Conservation (phyloP, 2,888 invertebrate genomes). For the Pegoplata infirma region DNA sequence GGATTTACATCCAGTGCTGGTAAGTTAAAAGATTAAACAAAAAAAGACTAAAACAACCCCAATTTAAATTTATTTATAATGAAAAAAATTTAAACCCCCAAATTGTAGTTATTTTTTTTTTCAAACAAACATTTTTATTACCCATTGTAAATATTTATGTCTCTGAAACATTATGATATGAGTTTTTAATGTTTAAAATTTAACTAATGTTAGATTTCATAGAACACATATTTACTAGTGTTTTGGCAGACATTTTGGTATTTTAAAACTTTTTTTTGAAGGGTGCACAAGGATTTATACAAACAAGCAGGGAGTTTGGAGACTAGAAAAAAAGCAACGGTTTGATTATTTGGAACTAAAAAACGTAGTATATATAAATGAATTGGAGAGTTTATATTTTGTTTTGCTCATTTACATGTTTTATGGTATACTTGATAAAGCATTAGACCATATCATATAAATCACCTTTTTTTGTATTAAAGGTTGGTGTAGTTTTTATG, state of each 20-base stretch:
- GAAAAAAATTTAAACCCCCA: slow-evolving; percentile 1
- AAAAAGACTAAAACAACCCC: slow-evolving; percentile 11
- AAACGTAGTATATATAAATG: slow-evolving; percentile 13
- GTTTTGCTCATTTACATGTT: slow-evolving; percentile 74
- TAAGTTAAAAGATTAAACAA: slow-evolving; percentile 78
- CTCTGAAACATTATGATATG: slow-evolving; percentile 19
- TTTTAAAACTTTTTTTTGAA: slow-evolving; percentile 19
- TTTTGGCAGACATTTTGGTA: slow-evolving; percentile 10
- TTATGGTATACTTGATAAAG: slow-evolving; percentile 74
- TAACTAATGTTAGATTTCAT: slow-evolving; percentile 8
- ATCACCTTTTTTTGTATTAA: slow-evolving; percentile 69
- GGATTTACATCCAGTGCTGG: slow-evolving; percentile 96
- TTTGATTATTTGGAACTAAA: slow-evolving; percentile 4
- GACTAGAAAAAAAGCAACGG: not conserved
- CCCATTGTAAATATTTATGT: not conserved
- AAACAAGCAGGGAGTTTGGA: not conserved
- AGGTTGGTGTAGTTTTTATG: slow-evolving; percentile 7
- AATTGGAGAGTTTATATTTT: slow-evolving; percentile 7
- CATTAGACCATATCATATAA: slow-evolving; percentile 67
- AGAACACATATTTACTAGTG: not conserved
- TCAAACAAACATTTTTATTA: slow-evolving; percentile 26
- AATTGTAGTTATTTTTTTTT: slow-evolving; percentile 21
- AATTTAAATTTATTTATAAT: slow-evolving; percentile 21
- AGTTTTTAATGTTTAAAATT: slow-evolving; percentile 23
- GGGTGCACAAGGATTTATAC: not conserved